Conservation (phyloP, 2,113 vertebrate species). For the Thunnus maccoyii region DNA sequence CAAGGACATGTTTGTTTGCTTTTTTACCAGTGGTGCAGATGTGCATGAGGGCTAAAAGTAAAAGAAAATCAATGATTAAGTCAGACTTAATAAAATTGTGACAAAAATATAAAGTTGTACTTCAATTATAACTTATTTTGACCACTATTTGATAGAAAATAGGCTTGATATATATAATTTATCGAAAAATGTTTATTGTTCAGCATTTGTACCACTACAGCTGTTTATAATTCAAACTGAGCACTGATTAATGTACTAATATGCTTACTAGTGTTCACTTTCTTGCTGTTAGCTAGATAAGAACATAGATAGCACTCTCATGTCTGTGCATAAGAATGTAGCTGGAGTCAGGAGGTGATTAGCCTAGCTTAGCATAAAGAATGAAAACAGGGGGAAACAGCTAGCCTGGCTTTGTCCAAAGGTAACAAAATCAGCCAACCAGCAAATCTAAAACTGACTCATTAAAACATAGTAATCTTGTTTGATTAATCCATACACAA, state of each 20-base stretch:
- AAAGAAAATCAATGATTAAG: background rate
- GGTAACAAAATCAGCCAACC: background rate
- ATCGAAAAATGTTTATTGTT: background rate
- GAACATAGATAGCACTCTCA: too few species aligned
- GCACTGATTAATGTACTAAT: background rate
- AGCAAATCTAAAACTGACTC: background rate
- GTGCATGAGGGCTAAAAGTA: background rate
- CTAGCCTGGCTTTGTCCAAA: too few species aligned
- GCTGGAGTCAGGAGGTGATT: too few species aligned
- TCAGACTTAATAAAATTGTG: background rate
- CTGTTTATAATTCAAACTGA: background rate
- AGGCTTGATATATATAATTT: background rate
- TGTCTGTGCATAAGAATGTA: too few species aligned
- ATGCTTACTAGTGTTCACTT: background rate
- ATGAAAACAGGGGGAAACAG: too few species aligned
- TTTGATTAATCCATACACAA: too few species aligned
- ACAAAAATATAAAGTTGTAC: background rate
- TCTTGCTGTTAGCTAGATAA: too few species aligned
- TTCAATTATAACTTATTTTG: background rate
- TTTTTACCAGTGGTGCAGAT: background rate
- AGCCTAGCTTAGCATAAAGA: too few species aligned
- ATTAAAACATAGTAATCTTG: background rate
- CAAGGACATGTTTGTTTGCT: background rate
- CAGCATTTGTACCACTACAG: background rate
- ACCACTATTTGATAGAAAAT: background rate